Base-by-base conservation (phyloP, 2,797 vertebrate species). In the Muscicapa comitata region DNA sequence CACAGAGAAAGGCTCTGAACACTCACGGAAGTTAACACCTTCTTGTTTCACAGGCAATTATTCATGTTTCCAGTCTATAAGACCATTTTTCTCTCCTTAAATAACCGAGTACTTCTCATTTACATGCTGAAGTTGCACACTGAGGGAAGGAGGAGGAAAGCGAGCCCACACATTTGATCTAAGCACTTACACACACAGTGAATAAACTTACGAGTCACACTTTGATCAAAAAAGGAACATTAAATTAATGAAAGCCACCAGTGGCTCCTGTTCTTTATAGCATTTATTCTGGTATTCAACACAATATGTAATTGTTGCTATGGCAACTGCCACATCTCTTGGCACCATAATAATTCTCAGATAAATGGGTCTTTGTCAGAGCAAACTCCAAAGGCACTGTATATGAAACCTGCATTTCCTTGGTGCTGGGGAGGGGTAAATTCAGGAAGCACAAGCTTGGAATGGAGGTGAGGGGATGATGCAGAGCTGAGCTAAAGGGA, bases 1-100 rank as follows among this genome's bases (percentile, higher is more conserved):
- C 95, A 77, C 17, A 80, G 82, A 96, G 81, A 63, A 92, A 95
- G 92, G 81, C 66, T 40, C 67, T 93, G 93, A 96, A 71, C 47
- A 59, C 74, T 67, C 74, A 76, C 66, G 85, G 92, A 61, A 96
- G 94, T 96, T 94, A 97, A 94, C 95, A 90, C 88, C 93, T 92
- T 96, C 95, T 96, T 95, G 93, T 97, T 97, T 94, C 97, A 93
- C 85, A 88, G 95, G 96, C 96, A 97, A 96, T 97, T 96, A 97
- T 97, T 97, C 96, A 97, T 83, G 70, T 80, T 96, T 97, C 92
- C 95, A 95, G 93, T 97, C 96, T 97, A 88, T 94, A 93, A 94
- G 93, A 92, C 93, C 66, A 83, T 95, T 97, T 97, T 88, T 86
- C 83, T 96, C 91, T 73, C 95, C 93, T 92, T 94, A 95, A 96